A percentile compares a stretch with the other conserved stretches of the same genome.
phyloP scores from a whole-genome alignment of 2,113 vertebrate genomes.

The Laterallus jamaicensis region DNA sequence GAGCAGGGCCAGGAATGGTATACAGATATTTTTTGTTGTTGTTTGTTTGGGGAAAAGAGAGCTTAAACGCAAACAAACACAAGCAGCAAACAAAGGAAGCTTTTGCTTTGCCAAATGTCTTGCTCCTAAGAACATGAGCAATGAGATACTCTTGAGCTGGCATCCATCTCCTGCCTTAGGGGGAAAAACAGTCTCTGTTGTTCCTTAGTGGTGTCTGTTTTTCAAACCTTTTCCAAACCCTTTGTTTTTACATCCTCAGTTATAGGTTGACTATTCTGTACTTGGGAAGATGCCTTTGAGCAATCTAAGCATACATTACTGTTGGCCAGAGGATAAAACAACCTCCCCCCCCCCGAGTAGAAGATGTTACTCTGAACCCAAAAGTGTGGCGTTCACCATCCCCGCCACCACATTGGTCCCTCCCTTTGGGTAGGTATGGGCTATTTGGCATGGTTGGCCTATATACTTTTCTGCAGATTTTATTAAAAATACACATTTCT shows the following conservation, averaged over 20 bases:
- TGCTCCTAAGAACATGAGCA: neutral
- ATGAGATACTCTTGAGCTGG: neutral
- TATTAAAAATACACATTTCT: neutral
- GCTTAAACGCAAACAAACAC: neutral
- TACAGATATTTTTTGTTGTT: neutral
- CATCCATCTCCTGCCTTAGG: neutral
- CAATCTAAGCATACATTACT: neutral
- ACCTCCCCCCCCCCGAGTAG: neutral
- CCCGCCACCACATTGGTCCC: neutral
- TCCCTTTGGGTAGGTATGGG: neutral
- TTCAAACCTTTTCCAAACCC: neutral
- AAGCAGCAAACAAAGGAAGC: neutral
- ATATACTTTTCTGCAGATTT: neutral
- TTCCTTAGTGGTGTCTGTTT: neutral
- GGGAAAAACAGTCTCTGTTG: neutral
- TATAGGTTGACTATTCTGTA: neutral
- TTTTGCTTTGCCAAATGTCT: neutral
- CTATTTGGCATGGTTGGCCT: neutral
- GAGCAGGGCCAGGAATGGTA: neutral
- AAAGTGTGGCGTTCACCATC: rapidly evolving
- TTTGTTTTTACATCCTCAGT: neutral
- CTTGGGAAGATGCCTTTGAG: neutral
- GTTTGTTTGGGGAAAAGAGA: neutral
- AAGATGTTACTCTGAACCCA: neutral
- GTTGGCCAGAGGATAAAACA: neutral